Percentiles rank a stretch among this genome's conserved stretches.
Conservation (phyloP, 2,113 vertebrate genomes). For the Hemiscyllium ocellatum region DNA sequence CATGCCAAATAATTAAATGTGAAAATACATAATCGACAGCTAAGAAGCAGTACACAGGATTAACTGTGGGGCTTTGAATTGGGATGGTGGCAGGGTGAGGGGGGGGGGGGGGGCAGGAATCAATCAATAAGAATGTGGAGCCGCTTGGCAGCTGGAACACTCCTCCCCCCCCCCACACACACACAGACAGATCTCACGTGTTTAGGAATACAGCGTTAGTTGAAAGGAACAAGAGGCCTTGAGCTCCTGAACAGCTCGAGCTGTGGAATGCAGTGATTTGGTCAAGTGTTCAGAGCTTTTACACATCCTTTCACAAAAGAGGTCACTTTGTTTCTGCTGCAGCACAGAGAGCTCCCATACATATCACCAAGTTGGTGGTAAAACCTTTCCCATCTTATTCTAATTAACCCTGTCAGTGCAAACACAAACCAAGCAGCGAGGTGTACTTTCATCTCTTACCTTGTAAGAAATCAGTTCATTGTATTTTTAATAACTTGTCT, state of each 20-base stretch:
- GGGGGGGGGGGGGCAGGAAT: no score
- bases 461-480: not conserved
- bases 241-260: not conserved
- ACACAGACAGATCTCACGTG: not conserved
- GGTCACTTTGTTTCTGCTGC: not conserved
- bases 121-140: not conserved
- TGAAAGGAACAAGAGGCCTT: not conserved
- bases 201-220: not conserved
- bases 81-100: not conserved
- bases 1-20: not conserved
- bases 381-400: not conserved
- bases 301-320: not conserved
- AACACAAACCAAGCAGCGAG: not conserved
- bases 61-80: not conserved
- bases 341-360: not conserved
- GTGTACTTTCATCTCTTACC: not conserved
- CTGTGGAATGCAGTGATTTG: not conserved
- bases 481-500: not conserved
- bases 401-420: not conserved
- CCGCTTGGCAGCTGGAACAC: not conserved
- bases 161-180: no score
- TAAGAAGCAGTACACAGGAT: not conserved
- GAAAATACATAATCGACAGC: not conserved
- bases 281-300: not conserved
- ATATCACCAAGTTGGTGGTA: not conserved